phyloP scores from a whole-genome alignment of 1,140 invertebrate species.

The Brachystomella parvula region DNA sequence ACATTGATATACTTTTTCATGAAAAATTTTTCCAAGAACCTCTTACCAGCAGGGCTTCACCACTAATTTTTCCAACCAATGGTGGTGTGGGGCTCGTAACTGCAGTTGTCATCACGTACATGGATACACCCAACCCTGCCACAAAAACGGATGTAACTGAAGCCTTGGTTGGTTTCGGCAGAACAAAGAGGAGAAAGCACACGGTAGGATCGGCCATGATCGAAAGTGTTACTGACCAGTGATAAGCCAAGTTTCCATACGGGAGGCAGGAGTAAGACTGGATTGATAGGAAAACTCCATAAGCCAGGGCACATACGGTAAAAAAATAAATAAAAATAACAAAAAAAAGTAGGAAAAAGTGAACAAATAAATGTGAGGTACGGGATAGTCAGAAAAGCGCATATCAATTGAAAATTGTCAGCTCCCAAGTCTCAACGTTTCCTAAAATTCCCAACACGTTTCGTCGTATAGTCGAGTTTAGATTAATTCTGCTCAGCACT shows the following conservation, averaged over 20 bases:
- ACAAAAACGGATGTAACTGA: constrained; percentile 51
- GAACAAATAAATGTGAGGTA: too few relatives aligned
- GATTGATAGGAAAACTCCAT: constrained; percentile 72
- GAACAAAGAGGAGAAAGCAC: constrained; percentile 68
- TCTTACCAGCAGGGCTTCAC: constrained; percentile 63
- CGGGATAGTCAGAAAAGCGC: too few relatives aligned
- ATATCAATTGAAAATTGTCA: too few relatives aligned
- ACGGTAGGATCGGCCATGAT: constrained; percentile 74
- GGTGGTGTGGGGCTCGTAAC: constrained; percentile 65
- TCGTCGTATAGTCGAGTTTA: too few relatives aligned
- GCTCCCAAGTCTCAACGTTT: too few relatives aligned
- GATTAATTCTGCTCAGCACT: too few relatives aligned
- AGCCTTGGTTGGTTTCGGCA: constrained; percentile 53
- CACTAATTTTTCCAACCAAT: constrained; percentile 51
- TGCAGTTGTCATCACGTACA: constrained; percentile 62
- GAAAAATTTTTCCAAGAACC: constrained; percentile 20
- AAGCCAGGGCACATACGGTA: constrained; percentile 57
- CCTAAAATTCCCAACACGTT: too few relatives aligned
- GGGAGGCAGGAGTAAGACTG: constrained; percentile 81
- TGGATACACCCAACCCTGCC: constrained; percentile 50
- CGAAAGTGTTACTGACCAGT: constrained; percentile 69
- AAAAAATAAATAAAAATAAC: too few relatives aligned
- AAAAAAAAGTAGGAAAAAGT: too few relatives aligned
- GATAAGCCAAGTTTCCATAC: constrained; percentile 73
- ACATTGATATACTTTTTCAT: not conserved